Evolutionary conservation across 2,888 invertebrate genomes (phyloP), one percentile per base, ranked within the genome.

Genomic region (Caenorhabditis sp.): DNA sequence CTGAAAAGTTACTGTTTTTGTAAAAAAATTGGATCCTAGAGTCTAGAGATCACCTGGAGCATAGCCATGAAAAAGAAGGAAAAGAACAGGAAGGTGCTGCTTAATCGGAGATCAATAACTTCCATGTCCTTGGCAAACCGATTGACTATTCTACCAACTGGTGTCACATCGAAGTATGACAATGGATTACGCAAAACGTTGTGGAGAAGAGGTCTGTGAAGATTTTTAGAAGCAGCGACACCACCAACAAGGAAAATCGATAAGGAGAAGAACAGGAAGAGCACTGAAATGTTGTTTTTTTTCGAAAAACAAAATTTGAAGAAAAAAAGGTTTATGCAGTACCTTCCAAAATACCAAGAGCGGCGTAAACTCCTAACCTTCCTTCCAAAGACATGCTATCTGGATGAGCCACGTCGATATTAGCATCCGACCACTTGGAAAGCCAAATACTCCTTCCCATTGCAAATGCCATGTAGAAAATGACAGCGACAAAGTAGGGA

Each of bases 91-190:
- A 90, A 85, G 32, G 89, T 89, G 32, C 80, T 81, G 1, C 89
- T 87, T 4, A 90, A 76, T 11, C 88, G 82, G 18, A 89, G 83
- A 80, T 90, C 90, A 40, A 90, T 86, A n/a, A 90, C 85, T 81
- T 90, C 90, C 74, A 90, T 90, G 58, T 90, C 90, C 60, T 90
- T 90, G 28, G 90, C 89, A 11, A 89, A 80, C 20, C 90, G 74
- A 53, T 90, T 90, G 55, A 90, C 77, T 22, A 90, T 89, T 51
- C 90, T 84, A 18, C 90, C 90, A 28, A 90, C 84, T 13, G 90
- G 90, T 55, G 90, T 90, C 0, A 89, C 88, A 74, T 90, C 90
- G 71, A 91, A 90, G 78, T 88, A 90, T 18, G 83, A 81, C 68
- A 91, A 80, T 13, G 90, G 90, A 20, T 88, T 88, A 8, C 90